phyloP scores from a whole-genome alignment of 1,140 invertebrate species.

The Diploscapter pachys region DNA sequence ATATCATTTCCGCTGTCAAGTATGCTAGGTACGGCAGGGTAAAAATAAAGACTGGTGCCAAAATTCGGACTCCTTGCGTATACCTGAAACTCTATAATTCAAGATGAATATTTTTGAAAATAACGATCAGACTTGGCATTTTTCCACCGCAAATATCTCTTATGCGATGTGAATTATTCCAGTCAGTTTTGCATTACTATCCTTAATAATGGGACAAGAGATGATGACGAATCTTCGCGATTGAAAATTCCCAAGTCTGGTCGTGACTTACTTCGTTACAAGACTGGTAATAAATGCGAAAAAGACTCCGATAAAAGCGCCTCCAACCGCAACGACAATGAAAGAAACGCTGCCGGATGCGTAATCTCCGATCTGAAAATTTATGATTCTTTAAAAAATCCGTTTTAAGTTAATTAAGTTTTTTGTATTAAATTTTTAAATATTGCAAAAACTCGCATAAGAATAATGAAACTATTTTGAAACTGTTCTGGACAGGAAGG shows the following conservation, averaged over 20 bases:
- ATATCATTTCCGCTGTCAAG: conserved; percentile 50
- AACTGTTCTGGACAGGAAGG: too few species aligned
- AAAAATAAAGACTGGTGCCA: conserved; percentile 54
- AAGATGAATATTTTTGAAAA: too few species aligned
- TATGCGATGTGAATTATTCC: too few species aligned
- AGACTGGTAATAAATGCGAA: conserved; percentile 88
- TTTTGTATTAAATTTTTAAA: too few species aligned
- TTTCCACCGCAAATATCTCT: too few species aligned
- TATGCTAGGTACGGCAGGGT: conserved; percentile 52
- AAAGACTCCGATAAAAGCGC: conserved; percentile 84
- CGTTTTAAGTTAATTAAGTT: too few species aligned
- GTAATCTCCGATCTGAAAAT: conserved; percentile 63
- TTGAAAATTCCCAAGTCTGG: conserved; percentile 8
- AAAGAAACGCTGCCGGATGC: conserved; percentile 81
- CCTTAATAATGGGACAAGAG: conserved; percentile 19
- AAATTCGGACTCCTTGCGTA: conserved; percentile 35
- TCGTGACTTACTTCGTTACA: conserved; percentile 31
- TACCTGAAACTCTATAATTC: conserved; percentile 12
- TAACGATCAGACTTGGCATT: too few species aligned
- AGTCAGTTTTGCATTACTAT: too few species aligned
- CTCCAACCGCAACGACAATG: conserved; percentile 87
- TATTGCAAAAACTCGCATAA: too few species aligned
- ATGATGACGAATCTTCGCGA: not conserved
- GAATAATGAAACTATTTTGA: too few species aligned
- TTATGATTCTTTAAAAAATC: not conserved